Conservation (phyloP, 2,113 vertebrate species). For the Phycodurus eques region DNA sequence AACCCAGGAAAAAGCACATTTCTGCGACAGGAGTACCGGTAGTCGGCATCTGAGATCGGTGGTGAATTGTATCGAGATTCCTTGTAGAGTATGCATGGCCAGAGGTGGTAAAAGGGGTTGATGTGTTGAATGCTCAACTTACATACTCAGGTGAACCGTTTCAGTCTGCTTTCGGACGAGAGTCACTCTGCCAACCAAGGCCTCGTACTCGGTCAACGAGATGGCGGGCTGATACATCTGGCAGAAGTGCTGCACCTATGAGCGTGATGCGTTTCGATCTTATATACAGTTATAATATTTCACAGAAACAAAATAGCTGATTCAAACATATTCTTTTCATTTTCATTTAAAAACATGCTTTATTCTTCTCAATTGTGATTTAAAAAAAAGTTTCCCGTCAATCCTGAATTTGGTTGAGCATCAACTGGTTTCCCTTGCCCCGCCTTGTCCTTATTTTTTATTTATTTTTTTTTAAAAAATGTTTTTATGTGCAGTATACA, state of each 20-base stretch:
- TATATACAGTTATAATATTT: neutral
- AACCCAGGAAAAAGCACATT: too few species aligned
- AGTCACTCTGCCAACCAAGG: constrained; percentile 80
- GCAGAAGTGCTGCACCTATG: constrained; percentile 87
- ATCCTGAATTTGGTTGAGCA: too few species aligned
- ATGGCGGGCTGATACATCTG: constrained; percentile 90
- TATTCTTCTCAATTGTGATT: too few species aligned
- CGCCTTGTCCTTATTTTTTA: too few species aligned
- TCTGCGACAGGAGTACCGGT: too few species aligned
- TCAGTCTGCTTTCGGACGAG: constrained; percentile 79
- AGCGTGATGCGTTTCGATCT: neutral
- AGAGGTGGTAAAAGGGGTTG: constrained; percentile 3
- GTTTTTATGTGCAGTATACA: too few species aligned
- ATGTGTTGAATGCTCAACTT: constrained; percentile 47
- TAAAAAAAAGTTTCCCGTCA: too few species aligned
- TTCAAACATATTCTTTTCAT: neutral
- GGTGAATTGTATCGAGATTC: neutral
- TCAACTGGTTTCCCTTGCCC: too few species aligned
- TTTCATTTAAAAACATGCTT: neutral
- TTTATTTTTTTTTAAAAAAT: too few species aligned
- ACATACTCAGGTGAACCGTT: constrained; percentile 77
- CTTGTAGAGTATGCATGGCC: constrained; percentile 1
- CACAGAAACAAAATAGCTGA: neutral
- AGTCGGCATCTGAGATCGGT: too few species aligned
- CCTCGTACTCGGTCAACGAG: constrained; percentile 78